A percentile compares a stretch with the other conserved stretches of the same genome.
Conservation (phyloP, 2,797 vertebrate genomes). For the Melanotaenia trifasciata region DNA sequence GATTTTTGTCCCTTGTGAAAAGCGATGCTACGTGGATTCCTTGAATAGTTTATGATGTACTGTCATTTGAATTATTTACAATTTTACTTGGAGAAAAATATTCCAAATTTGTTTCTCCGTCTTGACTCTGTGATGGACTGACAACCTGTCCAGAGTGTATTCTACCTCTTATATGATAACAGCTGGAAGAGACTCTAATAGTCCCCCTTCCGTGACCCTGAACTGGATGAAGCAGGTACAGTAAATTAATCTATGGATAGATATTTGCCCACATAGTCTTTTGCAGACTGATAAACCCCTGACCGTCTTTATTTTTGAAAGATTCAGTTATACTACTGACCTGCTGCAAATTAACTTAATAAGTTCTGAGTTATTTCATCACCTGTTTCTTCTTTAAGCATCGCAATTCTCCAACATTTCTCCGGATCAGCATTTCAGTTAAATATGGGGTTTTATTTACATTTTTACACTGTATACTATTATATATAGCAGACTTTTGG, state of each 20-base stretch:
- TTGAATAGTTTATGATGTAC: too few relatives aligned
- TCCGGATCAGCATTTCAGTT: neutral
- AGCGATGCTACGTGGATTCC: neutral
- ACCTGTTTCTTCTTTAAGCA: neutral
- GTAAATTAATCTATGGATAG: too few relatives aligned
- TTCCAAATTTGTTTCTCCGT: too few relatives aligned
- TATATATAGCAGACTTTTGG: constrained; percentile 4
- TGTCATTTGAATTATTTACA: neutral
- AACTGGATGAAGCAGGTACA: too few relatives aligned
- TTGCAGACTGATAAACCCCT: neutral
- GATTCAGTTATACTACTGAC: neutral
- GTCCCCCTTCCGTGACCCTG: too few relatives aligned
- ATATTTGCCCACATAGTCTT: neutral
- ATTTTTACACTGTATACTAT: neutral
- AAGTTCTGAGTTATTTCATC: neutral
- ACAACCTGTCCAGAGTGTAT: too few relatives aligned
- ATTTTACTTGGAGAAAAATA: neutral
- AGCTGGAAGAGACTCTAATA: too few relatives aligned
- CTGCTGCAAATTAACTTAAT: neutral
- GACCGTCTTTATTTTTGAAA: neutral
- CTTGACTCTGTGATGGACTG: too few relatives aligned
- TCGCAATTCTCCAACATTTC: neutral
- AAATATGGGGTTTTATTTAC: constrained; percentile 8
- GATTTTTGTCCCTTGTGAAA: neutral
- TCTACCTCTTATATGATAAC: too few relatives aligned